Conservation (phyloP, 2,888 invertebrate species). For the Julus scanicus region DNA sequence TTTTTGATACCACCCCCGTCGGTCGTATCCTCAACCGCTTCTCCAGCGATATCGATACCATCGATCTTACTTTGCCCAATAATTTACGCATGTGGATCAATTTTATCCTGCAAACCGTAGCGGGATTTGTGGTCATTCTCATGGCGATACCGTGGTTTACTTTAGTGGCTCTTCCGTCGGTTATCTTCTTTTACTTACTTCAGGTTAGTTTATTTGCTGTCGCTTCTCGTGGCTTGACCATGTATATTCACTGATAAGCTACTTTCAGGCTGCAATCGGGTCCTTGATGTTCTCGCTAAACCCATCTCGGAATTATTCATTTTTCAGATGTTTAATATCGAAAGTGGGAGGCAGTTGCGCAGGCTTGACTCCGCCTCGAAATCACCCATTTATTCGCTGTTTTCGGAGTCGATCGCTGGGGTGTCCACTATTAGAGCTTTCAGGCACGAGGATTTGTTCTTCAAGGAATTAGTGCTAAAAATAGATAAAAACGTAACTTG, state of each 20-base stretch:
- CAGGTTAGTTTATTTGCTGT: background rate
- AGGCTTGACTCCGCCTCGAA: conserved; percentile 49
- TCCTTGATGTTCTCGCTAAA: no score
- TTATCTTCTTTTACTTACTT: conserved; percentile 38
- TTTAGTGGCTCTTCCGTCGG: conserved; percentile 1
- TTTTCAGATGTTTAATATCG: conserved; percentile 49
- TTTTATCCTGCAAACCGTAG: background rate
- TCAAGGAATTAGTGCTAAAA: conserved; percentile 16
- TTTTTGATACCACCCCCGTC: conserved; percentile 60
- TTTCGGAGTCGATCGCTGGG: conserved; percentile 46
- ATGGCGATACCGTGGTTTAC: conserved; percentile 46
- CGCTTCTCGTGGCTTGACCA: no score
- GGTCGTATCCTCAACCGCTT: conserved; percentile 61
- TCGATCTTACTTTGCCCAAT: conserved; percentile 59
- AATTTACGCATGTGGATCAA: conserved; percentile 32
- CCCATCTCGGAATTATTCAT: background rate
- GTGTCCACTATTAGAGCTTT: conserved; percentile 48
- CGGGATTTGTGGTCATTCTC: background rate
- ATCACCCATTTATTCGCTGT: conserved; percentile 49
- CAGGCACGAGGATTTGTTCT: conserved; percentile 48
- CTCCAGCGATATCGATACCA: conserved; percentile 62
- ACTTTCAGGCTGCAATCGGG: no score
- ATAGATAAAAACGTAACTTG: conserved; percentile 48
- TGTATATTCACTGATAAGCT: background rate
- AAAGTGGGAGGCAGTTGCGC: conserved; percentile 49